These are phyloP conservation scores for Drosophila melanogaster DNA, from an alignment of 1,140 invertebrate genomes.

Conservation along the genomic window Release_6_plus_ISO1_MT NC_004354.4:14510501-14511000, in stretches of 20 bases:
- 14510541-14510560: too few species aligned
- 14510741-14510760: too few species aligned
- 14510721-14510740: too few species aligned
- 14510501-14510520: background rate
- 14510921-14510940: background rate
- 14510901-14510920: slow-evolving; percentile 34
- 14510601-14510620: too few species aligned
- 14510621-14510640: too few species aligned
- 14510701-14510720: too few species aligned
- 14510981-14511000: background rate
- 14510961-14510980: slow-evolving; percentile 50
- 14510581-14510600: too few species aligned
- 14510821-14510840: slow-evolving; percentile 34
- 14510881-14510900: slow-evolving; percentile 66
- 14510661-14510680: too few species aligned
- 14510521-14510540: background rate
- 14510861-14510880: slow-evolving; percentile 61
- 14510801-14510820: slow-evolving; percentile 5
- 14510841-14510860: slow-evolving; percentile 39
- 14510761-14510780: too few species aligned
- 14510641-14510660: too few species aligned
- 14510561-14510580: too few species aligned
- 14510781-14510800: slow-evolving; percentile 2
- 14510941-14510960: slow-evolving; percentile 20
- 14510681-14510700: too few species aligned